These are phyloP conservation scores for Trissolcus basalis DNA, from an alignment of 1,140 invertebrate species.

Conservation along the genomic window DNA sequence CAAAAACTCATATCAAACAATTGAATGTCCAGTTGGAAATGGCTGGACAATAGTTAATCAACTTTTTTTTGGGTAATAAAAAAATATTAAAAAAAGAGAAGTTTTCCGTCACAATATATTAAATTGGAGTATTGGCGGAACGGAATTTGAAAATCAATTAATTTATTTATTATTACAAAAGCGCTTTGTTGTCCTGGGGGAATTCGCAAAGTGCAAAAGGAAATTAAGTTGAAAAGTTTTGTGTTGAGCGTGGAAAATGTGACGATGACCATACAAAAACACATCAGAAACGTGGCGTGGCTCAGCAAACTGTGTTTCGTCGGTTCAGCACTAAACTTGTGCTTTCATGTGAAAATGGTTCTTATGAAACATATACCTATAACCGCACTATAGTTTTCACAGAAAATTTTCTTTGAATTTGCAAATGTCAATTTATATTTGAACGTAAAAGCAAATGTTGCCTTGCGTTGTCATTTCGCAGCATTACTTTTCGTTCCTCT, in stretches of 20 bases:
- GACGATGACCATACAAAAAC: constrained; percentile 29
- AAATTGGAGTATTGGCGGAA: too few relatives aligned
- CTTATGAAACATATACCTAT: neutral
- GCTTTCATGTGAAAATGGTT: neutral
- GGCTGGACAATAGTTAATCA: too few relatives aligned
- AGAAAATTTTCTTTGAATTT: constrained; percentile 4
- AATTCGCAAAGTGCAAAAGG: constrained; percentile 16
- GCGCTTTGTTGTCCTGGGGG: neutral
- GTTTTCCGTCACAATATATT: too few relatives aligned
- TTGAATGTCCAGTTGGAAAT: too few relatives aligned
- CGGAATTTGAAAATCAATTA: too few relatives aligned
- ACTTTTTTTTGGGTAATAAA: too few relatives aligned
- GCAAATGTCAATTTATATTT: constrained; percentile 1
- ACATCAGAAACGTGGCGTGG: constrained; percentile 20
- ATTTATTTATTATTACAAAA: too few relatives aligned
- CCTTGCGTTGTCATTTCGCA: too few relatives aligned
- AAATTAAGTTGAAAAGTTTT: constrained; percentile 16
- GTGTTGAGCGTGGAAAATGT: constrained; percentile 21
- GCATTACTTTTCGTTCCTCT: too few relatives aligned
- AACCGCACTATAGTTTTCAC: neutral
- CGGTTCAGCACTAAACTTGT: constrained; percentile 17
- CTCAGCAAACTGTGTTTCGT: constrained; percentile 13
- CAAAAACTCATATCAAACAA: too few relatives aligned
- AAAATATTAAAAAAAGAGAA: too few relatives aligned
- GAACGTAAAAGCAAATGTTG: too few relatives aligned